These are phyloP conservation scores for Lipotes vexillifer DNA, from an alignment of 2,113 vertebrate genomes.

Conservation along the genomic window DNA sequence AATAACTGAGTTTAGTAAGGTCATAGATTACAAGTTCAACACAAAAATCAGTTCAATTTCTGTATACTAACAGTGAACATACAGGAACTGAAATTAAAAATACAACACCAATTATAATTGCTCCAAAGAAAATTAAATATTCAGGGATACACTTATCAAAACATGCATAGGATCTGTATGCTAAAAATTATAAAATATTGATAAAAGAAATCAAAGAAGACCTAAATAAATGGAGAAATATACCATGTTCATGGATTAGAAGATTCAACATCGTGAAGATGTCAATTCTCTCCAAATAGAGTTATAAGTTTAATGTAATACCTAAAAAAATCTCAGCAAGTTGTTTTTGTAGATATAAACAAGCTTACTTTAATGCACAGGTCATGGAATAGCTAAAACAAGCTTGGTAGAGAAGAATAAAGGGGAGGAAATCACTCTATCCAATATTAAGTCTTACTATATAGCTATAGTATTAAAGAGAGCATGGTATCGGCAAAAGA, in stretches of 20 bases:
- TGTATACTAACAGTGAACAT: neutral
- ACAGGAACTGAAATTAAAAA: slow-evolving; percentile 8
- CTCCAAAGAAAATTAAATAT: neutral
- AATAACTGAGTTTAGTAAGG: neutral
- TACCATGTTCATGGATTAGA: neutral
- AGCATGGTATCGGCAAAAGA: neutral
- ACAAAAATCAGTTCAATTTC: neutral
- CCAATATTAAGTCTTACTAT: neutral
- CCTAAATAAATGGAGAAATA: neutral
- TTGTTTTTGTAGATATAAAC: neutral
- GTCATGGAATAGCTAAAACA: neutral
- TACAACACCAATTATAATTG: neutral
- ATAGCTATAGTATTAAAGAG: neutral
- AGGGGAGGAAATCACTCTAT: neutral
- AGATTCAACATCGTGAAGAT: neutral
- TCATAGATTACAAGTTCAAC: neutral
- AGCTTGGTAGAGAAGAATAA: neutral
- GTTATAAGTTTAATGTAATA: neutral
- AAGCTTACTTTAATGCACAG: neutral
- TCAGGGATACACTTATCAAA: neutral
- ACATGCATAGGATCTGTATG: neutral
- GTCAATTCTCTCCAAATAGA: neutral
- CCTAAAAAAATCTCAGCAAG: neutral
- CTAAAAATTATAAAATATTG: neutral
- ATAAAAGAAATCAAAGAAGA: neutral